Percentiles rank a stretch among this genome's conserved stretches.
phyloP scores from a whole-genome alignment of 2,797 vertebrate genomes.

The Astyanax mexicanus region DNA sequence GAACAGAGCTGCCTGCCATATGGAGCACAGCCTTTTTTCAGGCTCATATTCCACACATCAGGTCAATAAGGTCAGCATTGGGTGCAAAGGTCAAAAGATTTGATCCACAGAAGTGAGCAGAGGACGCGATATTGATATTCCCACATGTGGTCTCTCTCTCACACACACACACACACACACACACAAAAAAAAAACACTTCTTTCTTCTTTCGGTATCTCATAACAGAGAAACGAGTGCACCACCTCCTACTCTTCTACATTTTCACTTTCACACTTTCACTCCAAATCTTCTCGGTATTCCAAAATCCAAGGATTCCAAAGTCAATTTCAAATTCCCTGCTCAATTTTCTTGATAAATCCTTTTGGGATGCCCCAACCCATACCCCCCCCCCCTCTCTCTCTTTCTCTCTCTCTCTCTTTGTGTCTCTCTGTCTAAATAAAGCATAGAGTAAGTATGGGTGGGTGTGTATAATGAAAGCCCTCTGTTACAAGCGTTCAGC shows the following conservation, averaged over 20 bases:
- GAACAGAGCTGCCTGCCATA: conserved; percentile 43
- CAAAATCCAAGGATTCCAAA: conserved; percentile 26
- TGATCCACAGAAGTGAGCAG: conserved; percentile 33
- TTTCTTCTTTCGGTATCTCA: neutral
- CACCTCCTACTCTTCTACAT: neutral
- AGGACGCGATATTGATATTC: conserved; percentile 29
- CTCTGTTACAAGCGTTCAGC: neutral
- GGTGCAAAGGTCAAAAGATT: conserved; percentile 43
- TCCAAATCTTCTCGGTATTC: conserved; percentile 18
- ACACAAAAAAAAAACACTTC: conserved; percentile 6
- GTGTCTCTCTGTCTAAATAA: conserved; percentile 22
- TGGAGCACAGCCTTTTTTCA: conserved; percentile 45
- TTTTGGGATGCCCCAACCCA: conserved; percentile 25
- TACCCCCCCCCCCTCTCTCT: neutral
- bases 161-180: conserved; percentile 12
- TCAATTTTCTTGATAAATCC: conserved; percentile 58
- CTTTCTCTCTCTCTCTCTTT: conserved; percentile 22
- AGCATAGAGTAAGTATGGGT: neutral
- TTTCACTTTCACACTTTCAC: neutral
- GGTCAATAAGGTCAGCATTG: conserved; percentile 43
- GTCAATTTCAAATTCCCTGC: conserved; percentile 44
- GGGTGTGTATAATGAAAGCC: neutral
- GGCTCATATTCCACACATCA: conserved; percentile 54
- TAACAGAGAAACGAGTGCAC: neutral
- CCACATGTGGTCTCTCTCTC: conserved; percentile 2